Evolutionary conservation across 2,888 invertebrate species (phyloP).

Genomic region (Leptopilina drosophilae): DNA sequence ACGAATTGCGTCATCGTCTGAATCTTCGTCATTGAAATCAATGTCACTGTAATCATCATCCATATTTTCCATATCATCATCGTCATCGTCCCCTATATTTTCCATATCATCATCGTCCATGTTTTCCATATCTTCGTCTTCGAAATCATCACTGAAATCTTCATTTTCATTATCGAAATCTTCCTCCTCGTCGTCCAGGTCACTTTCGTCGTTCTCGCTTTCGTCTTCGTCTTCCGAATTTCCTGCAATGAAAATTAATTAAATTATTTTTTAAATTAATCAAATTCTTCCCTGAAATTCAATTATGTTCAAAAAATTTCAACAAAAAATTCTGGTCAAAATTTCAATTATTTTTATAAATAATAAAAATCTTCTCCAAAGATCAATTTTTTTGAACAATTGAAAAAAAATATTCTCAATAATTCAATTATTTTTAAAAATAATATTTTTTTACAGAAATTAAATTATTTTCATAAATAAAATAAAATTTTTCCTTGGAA

Average conservation of each 20-base stretch:
- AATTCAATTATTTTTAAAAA: too few relatives aligned
- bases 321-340: too few relatives aligned
- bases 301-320: too few relatives aligned
- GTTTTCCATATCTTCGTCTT: slow-evolving; percentile 75
- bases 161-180: slow-evolving; percentile 48
- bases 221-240: slow-evolving; percentile 58
- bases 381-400: too few relatives aligned
- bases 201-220: slow-evolving; percentile 54
- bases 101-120: slow-evolving; percentile 67
- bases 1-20: slow-evolving; percentile 55
- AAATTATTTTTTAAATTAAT: too few relatives aligned
- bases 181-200: slow-evolving; percentile 53
- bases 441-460: too few relatives aligned
- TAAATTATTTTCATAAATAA: too few relatives aligned
- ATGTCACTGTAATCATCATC: slow-evolving; percentile 77
- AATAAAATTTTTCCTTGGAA: too few relatives aligned
- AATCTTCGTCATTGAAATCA: slow-evolving; percentile 73
- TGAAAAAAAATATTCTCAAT: too few relatives aligned
- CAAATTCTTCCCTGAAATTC: too few relatives aligned
- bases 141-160: slow-evolving; percentile 58
- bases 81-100: slow-evolving; percentile 46
- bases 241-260: background rate
- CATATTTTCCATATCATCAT: slow-evolving; percentile 67
- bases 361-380: too few relatives aligned
- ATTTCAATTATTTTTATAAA: too few relatives aligned